Percentiles rank a stretch among this genome's conserved stretches.
Evolutionary conservation across 1,140 invertebrate genomes (phyloP).

Genomic region (Sogatella furcifera): DNA sequence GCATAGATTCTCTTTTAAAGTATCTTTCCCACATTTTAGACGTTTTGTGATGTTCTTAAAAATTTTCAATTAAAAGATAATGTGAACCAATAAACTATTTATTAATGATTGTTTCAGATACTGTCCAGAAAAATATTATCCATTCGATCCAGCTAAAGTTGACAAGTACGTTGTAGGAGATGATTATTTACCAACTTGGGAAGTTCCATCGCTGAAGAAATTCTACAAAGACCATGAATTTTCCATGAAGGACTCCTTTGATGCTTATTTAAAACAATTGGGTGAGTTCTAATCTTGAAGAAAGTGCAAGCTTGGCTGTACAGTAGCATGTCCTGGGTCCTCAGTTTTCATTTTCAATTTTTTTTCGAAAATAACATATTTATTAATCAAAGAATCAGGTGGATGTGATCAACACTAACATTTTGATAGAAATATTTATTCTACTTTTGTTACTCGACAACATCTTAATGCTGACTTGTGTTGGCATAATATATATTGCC

Average conservation of each 20-base stretch:
- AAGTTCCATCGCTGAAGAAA: slow-evolving; percentile 71
- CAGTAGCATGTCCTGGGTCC: background rate
- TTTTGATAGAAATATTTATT: background rate
- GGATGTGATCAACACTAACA: no score
- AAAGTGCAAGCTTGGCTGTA: background rate
- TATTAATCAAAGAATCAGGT: no score
- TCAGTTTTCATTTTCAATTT: background rate
- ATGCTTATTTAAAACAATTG: slow-evolving; percentile 58
- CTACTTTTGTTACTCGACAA: no score
- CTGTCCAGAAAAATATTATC: slow-evolving; percentile 85
- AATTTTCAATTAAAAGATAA: no score
- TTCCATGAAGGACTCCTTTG: slow-evolving; percentile 79
- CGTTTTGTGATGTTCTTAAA: no score
- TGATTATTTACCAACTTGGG: slow-evolving; percentile 90
- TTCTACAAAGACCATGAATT: slow-evolving; percentile 67
- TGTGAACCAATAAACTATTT: no score
- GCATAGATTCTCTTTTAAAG: no score
- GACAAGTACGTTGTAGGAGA: slow-evolving; percentile 93
- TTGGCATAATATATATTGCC: no score
- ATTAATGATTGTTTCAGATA: slow-evolving; percentile 46
- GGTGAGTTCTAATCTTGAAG: slow-evolving; percentile 24
- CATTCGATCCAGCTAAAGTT: slow-evolving; percentile 67
- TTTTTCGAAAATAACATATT: no score
- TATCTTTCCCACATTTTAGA: no score
- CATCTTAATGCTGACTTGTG: no score